Conservation (phyloP, 2,888 invertebrate genomes). For the Drosophila histrio region DNA sequence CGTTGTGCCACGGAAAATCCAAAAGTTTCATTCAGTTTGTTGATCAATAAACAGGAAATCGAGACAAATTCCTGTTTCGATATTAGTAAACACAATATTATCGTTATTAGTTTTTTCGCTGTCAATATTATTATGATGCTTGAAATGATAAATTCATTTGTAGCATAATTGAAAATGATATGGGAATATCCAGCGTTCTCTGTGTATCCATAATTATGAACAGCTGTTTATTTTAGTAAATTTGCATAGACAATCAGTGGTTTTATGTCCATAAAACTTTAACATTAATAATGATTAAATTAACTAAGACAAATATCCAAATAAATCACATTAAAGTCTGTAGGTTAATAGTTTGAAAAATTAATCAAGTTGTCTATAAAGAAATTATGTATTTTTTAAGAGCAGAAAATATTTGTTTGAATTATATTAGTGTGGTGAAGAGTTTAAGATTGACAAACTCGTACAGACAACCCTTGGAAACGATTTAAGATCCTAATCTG, state of each 20-base stretch:
- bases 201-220: conserved; percentile 6
- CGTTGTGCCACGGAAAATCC: conserved; percentile 2
- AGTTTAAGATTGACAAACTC: not conserved
- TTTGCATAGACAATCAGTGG: conserved; percentile 51
- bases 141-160: conserved; percentile 44
- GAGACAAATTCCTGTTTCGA: conserved; percentile 48
- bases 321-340: conserved; percentile 15
- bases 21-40: conserved; percentile 47
- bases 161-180: conserved; percentile 28
- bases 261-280: conserved; percentile 14
- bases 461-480: not conserved
- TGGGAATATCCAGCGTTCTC: not conserved
- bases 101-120: conserved; percentile 26
- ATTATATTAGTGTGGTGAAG: not conserved
- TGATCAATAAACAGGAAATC: conserved; percentile 72
- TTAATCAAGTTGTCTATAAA: not conserved
- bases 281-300: conserved; percentile 19
- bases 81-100: conserved; percentile 53
- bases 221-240: conserved; percentile 33
- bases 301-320: not conserved
- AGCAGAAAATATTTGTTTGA: not conserved
- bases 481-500: not conserved
- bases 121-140: conserved; percentile 32
- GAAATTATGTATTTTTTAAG: conserved; percentile 6
- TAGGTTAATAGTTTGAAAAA: not conserved